Evolutionary conservation across 2,113 vertebrate species (phyloP), one percentile per base, ranked within the genome.

Genomic region (Hydrochoerus hydrochaeris): DNA sequence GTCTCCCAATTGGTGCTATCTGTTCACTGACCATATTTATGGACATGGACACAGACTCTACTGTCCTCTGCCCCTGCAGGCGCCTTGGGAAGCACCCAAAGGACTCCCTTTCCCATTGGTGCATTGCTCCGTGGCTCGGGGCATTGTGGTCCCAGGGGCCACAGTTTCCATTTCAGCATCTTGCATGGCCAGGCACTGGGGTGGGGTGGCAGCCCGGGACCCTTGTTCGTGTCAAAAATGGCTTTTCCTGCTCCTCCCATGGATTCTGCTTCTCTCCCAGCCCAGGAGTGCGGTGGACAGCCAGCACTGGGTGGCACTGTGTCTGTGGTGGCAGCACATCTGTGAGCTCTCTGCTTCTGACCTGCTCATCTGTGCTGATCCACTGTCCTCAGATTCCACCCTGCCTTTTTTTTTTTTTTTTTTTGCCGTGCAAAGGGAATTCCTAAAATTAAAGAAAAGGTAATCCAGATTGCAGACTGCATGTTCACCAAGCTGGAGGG

Each of bases 131-230:
- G 1, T 24, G 96, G 89, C 93, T 69, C 57, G 32, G n/a, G 88
- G 80, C 63, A 2, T 73, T 14, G 3, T 6, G 28, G 63, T 96
- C 94, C 28, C 44, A 54, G 30, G 92, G 89, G 91, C 96, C 97
- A 52, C 62, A 35, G 58, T 83, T 95, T 96, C 95, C 92, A 83
- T 96, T 94, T 96, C 95, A 93, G 95, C 82, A 9, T 97, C 92
- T 95, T 97, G 98, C 98, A 98, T 98, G 97, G 97, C 98, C 97
- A 96, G 96, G 94, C 97, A 81, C 95, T 85, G 94, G 95, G 94
- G 80, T 91, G 95, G 96, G 94, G 97, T 87, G 94, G 73, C 26
- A 28, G 95, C 97, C 98, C 90, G 85, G 92, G 90, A 92, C 95
- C 97, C 95, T 96, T 82, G 82, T 97, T 95, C 95, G 94, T 94